These are phyloP conservation scores for Diadophis punctatus DNA, from an alignment of 2,113 vertebrate species.

Conservation along the genomic window DNA sequence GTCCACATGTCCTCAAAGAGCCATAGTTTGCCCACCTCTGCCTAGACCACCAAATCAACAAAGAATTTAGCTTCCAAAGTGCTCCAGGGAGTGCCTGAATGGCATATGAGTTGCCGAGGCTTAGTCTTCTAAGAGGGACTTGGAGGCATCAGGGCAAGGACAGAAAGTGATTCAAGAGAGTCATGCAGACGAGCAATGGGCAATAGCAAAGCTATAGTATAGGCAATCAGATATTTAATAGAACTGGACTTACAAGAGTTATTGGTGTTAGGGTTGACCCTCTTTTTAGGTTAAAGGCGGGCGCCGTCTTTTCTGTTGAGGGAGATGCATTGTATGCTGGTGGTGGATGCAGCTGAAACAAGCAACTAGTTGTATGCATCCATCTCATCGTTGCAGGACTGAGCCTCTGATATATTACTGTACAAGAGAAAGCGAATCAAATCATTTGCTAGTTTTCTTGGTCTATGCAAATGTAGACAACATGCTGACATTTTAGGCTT, in stretches of 20 bases:
- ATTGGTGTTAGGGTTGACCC: background rate
- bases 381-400: background rate
- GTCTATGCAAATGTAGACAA: background rate
- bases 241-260: background rate
- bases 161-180: background rate
- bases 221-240: background rate
- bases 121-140: background rate
- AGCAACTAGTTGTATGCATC: background rate
- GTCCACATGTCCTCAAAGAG: no score
- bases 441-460: background rate
- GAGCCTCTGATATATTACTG: background rate
- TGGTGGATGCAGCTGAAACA: background rate
- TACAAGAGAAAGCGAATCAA: background rate
- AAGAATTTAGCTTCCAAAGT: background rate
- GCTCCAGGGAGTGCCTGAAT: background rate
- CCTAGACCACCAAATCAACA: background rate
- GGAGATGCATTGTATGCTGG: background rate
- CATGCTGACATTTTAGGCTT: background rate
- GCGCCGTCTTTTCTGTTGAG: background rate
- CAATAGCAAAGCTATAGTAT: background rate
- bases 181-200: background rate
- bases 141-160: background rate
- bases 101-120: background rate
- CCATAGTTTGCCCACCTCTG: no score
- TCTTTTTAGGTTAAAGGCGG: background rate